phyloP scores from a whole-genome alignment of 2,888 invertebrate genomes.

The Furcula furcula region DNA sequence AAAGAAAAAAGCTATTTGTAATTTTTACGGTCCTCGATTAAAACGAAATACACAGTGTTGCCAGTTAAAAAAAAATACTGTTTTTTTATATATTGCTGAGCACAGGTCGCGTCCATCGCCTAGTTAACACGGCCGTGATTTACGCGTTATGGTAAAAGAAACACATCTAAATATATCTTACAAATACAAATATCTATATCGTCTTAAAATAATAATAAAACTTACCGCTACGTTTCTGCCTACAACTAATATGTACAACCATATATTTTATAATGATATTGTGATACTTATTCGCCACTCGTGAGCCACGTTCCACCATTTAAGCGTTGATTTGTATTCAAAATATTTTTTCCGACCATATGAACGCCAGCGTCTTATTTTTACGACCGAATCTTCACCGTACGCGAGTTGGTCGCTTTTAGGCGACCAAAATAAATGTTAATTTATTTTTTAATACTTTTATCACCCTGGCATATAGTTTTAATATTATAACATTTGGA shows the following conservation, averaged over 20 bases:
- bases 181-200: slow-evolving; percentile 62
- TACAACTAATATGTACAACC: slow-evolving; percentile 67
- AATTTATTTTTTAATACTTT: no score
- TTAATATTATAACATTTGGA: no score
- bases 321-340: slow-evolving; percentile 11
- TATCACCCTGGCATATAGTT: no score
- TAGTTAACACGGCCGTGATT: slow-evolving; percentile 28
- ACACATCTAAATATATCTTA: slow-evolving; percentile 71
- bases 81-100: background rate
- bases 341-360: slow-evolving; percentile 12
- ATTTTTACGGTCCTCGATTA: no score
- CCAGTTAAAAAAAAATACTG: no score
- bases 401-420: no score
- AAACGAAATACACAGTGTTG: no score
- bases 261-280: slow-evolving; percentile 39
- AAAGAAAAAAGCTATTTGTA: no score
- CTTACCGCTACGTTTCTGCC: slow-evolving; percentile 43
- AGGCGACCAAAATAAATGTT: no score
- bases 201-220: slow-evolving; percentile 52
- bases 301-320: slow-evolving; percentile 13
- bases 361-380: slow-evolving; percentile 27
- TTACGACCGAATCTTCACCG: slow-evolving; percentile 3
- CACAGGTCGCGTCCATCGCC: slow-evolving; percentile 1
- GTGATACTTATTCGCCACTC: slow-evolving; percentile 36
- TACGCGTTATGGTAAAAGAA: slow-evolving; percentile 63